phyloP scores from a whole-genome alignment of 2,113 vertebrate genomes.

The Rhinoptilus africanus region DNA sequence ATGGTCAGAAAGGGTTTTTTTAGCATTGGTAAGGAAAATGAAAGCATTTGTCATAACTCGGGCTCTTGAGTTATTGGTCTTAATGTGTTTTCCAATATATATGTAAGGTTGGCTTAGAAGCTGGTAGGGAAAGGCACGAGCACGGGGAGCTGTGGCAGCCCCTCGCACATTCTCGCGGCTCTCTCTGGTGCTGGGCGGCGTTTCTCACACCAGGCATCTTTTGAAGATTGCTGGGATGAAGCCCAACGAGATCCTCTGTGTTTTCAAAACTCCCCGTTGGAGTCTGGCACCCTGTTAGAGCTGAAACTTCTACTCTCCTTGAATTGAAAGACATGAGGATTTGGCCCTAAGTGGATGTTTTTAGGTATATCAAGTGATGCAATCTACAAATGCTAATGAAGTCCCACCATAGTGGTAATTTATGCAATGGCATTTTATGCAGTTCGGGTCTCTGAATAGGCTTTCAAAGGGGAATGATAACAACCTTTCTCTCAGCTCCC shows the following conservation, averaged over 20 bases:
- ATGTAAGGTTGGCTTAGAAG: neutral
- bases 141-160: neutral
- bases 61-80: neutral
- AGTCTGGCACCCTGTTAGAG: neutral
- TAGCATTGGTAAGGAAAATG: neutral
- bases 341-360: neutral
- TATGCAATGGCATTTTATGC: constrained; percentile 40
- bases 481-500: neutral
- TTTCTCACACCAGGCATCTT: neutral
- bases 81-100: neutral
- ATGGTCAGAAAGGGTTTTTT: neutral
- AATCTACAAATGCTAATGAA: constrained; percentile 17
- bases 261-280: neutral
- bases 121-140: neutral
- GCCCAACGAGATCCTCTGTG: neutral
- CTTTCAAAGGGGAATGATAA: constrained; percentile 17
- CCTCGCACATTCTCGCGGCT: neutral
- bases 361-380: neutral
- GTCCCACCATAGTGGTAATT: constrained; percentile 16
- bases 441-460: constrained; percentile 33
- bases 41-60: neutral
- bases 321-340: neutral
- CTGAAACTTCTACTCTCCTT: neutral
- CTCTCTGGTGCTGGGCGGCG: neutral
- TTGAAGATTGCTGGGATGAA: neutral